Base-by-base conservation (phyloP, 2,888 invertebrate genomes). In the Hypsopygia costalis region DNA sequence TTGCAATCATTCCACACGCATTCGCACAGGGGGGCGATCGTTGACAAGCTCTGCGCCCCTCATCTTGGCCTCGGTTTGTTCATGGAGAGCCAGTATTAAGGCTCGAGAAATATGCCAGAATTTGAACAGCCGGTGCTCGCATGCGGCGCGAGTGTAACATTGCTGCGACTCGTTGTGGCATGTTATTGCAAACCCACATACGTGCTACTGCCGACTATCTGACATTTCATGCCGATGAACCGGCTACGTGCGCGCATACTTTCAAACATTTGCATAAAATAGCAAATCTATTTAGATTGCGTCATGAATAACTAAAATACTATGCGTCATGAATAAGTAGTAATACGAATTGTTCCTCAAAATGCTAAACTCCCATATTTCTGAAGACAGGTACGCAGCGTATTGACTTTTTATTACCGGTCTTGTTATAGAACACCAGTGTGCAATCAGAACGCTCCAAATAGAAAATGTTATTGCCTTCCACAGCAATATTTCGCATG, bases 111-210 rank as follows among this genome's bases (percentile, higher is more conserved):
- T 81, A 82, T 82, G 76, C 77, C 76, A 79, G 82, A 77, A 81
- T 79, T 76, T 74, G 82, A 75, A 73, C 82, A 78, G 75, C 66
- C 77, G 74, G 79, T 56, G 69, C 69, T 75, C 74, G 73, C 77
- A 74, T 76, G 65, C 74, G 72, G 72, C 67, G 70, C 81, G 81
- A 70, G 77, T 77, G 81, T 79, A 80, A 75, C 86, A 86, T 86
- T 70, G 81, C 85, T 81, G 72, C 71, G 75, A 85, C 76, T 80
- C 81, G 73, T 79, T 78, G 83, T 74, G 86, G 86, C 82, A 85
- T 88, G 87, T 88, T 88, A 88, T 88, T 88, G 83, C 87, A 78
- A 85, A 81, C 80, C 82, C 78, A 77, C 85, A 82, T 83, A 86
- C 82, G 78, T 79, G 75, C 69, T 68, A 55, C 71, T 65, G 72